phyloP scores from a whole-genome alignment of 2,888 invertebrate genomes.

The Monoplex corrugatus region DNA sequence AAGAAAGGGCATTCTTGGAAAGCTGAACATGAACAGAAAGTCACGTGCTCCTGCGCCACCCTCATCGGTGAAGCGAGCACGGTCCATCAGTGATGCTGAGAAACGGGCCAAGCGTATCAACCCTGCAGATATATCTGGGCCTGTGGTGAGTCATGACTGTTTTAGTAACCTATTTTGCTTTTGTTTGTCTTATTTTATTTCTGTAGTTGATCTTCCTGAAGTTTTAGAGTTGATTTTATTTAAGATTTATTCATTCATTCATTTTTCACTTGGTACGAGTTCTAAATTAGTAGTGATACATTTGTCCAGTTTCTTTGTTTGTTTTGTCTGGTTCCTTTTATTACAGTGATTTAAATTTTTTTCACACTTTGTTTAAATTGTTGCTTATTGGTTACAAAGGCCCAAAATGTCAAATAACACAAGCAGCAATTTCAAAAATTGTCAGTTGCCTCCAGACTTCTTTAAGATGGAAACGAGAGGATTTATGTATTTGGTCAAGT shows the following conservation, averaged over 20 bases:
- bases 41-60: constrained; percentile 65
- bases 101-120: constrained; percentile 71
- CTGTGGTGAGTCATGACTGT: constrained; percentile 75
- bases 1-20: constrained; percentile 75
- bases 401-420: too few relatives aligned
- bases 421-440: too few relatives aligned
- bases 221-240: background rate
- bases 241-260: too few relatives aligned
- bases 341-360: background rate
- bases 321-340: background rate
- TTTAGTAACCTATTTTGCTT: background rate
- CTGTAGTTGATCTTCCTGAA: background rate
- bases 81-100: constrained; percentile 73
- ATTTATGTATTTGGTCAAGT: too few relatives aligned
- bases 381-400: too few relatives aligned
- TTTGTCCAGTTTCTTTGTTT: background rate
- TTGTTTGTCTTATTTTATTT: background rate
- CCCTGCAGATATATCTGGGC: constrained; percentile 75
- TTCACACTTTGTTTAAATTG: too few relatives aligned
- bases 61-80: constrained; percentile 72
- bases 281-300: background rate
- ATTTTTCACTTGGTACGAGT: too few relatives aligned
- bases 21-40: constrained; percentile 66
- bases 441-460: too few relatives aligned
- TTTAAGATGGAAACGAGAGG: too few relatives aligned